phyloP scores from a whole-genome alignment of 2,113 vertebrate genomes.

The Meles meles region DNA sequence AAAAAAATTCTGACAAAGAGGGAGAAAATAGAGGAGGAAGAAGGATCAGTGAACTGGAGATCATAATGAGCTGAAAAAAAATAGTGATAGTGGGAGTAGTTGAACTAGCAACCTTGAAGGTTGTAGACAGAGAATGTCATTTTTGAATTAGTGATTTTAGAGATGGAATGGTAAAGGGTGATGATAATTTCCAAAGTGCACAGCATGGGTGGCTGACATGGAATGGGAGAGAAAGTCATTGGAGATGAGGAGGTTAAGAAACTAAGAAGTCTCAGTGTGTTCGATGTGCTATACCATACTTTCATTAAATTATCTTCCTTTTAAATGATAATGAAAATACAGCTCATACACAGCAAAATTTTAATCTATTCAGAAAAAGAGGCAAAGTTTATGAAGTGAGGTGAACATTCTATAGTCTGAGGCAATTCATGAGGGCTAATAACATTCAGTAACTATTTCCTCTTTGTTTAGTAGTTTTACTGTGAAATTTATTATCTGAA shows the following conservation, averaged over 20 bases:
- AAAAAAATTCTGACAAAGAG: neutral
- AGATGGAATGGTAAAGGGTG: neutral
- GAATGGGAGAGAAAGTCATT: neutral
- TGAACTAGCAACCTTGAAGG: neutral
- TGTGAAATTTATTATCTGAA: conserved; percentile 43
- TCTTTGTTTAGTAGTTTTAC: conserved; percentile 22
- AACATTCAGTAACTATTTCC: conserved; percentile 23
- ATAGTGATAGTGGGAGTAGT: neutral
- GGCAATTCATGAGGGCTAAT: conserved; percentile 22
- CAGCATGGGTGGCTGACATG: neutral
- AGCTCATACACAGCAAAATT: neutral
- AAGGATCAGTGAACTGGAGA: neutral
- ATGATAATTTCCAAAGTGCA: neutral
- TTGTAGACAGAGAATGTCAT: neutral
- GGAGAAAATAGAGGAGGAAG: neutral
- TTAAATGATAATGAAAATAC: neutral
- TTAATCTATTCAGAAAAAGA: conserved; percentile 22
- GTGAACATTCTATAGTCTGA: conserved; percentile 10
- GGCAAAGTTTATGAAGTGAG: neutral
- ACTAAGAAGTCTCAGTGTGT: neutral
- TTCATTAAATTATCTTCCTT: conserved; percentile 4
- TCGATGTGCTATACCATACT: neutral
- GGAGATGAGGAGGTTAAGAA: neutral
- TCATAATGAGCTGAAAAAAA: conserved; percentile 26
- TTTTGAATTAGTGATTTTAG: conserved; percentile 29